Evolutionary conservation across 2,113 vertebrate genomes (phyloP).

Genomic region (Rhadina sibilatrix): DNA sequence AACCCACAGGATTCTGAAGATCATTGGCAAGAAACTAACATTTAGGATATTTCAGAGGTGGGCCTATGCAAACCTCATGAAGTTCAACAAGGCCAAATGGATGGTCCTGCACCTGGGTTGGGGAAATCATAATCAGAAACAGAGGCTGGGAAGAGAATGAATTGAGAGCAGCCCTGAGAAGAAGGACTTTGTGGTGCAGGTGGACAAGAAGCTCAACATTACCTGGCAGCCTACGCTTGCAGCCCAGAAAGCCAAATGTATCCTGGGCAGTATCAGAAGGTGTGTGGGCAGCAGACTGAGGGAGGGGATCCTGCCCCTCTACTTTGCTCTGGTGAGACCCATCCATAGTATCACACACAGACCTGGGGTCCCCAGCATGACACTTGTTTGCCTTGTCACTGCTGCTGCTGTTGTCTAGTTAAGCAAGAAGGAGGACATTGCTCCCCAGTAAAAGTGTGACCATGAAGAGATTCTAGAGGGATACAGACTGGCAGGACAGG

Average conservation of each 20-base stretch:
- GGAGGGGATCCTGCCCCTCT: not conserved
- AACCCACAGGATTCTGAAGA: not conserved
- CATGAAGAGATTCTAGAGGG: not conserved
- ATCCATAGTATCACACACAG: not conserved
- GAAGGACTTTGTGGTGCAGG: not conserved
- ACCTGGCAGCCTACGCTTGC: rapidly evolving
- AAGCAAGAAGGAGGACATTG: not conserved
- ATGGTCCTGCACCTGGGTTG: not conserved
- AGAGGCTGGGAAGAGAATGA: not conserved
- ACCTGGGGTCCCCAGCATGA: not conserved
- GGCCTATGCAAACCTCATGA: not conserved
- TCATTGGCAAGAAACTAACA: not conserved
- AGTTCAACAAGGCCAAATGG: not conserved
- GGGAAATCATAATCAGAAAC: not conserved
- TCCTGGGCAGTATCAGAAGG: not conserved
- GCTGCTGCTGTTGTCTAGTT: not conserved
- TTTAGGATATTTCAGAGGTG: not conserved
- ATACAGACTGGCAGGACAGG: not conserved
- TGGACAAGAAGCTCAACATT: not conserved
- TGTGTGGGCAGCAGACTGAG: not conserved
- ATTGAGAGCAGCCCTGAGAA: not conserved
- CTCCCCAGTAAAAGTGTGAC: not conserved
- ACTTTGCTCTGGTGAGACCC: not conserved
- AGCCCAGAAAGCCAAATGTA: not conserved
- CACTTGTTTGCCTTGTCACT: not conserved